Evolutionary conservation across 2,113 vertebrate genomes (phyloP), one percentile per base, ranked within the genome.

Genomic region (Microcebus tavaratra): DNA sequence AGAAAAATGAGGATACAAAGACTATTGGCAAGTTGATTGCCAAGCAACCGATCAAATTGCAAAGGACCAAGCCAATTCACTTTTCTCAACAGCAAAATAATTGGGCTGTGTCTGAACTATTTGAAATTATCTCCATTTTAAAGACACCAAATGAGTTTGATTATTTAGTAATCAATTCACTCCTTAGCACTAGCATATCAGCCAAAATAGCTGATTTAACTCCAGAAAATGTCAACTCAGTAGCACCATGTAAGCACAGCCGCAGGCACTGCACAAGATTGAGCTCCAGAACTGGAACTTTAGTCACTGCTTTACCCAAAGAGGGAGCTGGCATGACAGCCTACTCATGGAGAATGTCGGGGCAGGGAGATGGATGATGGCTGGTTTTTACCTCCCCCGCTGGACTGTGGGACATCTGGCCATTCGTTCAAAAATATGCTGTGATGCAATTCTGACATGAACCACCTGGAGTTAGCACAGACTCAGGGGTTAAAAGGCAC

Each of bases 1-100:
- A 93, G 96, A 97, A 93, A 98, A 97, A 96, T 94, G 97, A 93
- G 81, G 94, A 95, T 75, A 91, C 90, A 63, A 92, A 95, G 92
- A 86, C 79, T 94, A 88, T 93, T 83, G 94, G 95, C 93, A 79
- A 85, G 65, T 96, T 92, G 96, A 97, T 91, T 93, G 97, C 93
- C 96, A 97, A 88, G 97, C 82, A 97, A 96, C 91, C 2, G 78
- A 96, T 91, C 9, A 2, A 96, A 96, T 95, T 91, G 61, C 86
- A 96, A 94, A 96, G 90, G 94, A 90, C 82, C 84, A 92, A 94
- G 93, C 75, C 91, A 86, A 96, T 96, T 82, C 76, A 57, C 82
- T 96, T 95, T 88, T 89, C 91, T 90, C 92, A 94, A 96, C 83
- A 96, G 83, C 81, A 88, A 93, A 97, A 95, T 96, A 95, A 97